phyloP scores from a whole-genome alignment of 2,797 vertebrate species.

The Danio choprae region DNA sequence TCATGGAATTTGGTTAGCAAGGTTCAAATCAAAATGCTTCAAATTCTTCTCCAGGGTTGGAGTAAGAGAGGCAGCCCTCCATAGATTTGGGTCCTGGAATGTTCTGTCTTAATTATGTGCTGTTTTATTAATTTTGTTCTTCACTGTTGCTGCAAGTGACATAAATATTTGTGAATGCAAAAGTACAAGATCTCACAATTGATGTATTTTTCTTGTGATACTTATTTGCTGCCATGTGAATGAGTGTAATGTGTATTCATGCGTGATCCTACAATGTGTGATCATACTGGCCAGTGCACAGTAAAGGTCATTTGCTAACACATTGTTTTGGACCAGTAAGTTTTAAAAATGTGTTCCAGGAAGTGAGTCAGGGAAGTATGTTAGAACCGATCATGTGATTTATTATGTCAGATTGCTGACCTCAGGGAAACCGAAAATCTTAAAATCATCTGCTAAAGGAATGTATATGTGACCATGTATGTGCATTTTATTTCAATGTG shows the following conservation, averaged over 20 bases:
- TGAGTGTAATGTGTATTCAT: not conserved
- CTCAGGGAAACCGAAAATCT: not conserved
- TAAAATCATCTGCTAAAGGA: not conserved
- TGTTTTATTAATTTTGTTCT: too few relatives aligned
- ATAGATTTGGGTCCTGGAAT: too few relatives aligned
- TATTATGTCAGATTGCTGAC: constrained; percentile 43
- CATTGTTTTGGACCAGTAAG: constrained; percentile 36
- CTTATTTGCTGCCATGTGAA: not conserved
- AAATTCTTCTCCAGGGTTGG: too few relatives aligned
- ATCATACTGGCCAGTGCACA: not conserved
- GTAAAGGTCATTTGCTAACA: not conserved
- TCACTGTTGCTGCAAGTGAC: too few relatives aligned
- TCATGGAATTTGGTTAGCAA: too few relatives aligned
- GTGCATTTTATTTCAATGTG: constrained; percentile 4
- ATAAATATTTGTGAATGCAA: not conserved
- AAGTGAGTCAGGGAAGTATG: constrained; percentile 71
- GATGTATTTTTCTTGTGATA: not conserved
- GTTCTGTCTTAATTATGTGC: too few relatives aligned
- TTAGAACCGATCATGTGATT: constrained; percentile 58
- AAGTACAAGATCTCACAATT: not conserved
- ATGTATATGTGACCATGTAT: constrained; percentile 27
- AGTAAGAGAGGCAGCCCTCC: too few relatives aligned
- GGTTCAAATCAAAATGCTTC: too few relatives aligned
- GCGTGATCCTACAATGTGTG: too few relatives aligned
- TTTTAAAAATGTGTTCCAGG: constrained; percentile 63